Evolutionary conservation across 2,797 vertebrate genomes (phyloP), one percentile per base, ranked within the genome.

Genomic region (Taeniopygia guttata): DNA sequence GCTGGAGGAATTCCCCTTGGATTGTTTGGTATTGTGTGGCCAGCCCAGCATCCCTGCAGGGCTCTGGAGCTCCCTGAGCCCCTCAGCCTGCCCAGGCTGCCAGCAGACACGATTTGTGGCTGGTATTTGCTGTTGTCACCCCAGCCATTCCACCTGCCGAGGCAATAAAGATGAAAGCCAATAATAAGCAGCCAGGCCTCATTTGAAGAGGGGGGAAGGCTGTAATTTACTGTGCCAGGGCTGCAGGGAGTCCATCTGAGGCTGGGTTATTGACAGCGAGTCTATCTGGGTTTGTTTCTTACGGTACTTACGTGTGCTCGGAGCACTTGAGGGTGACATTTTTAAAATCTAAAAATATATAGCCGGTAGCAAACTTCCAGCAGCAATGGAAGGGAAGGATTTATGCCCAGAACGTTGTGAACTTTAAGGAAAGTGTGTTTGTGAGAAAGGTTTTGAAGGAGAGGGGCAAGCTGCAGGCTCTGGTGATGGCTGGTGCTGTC

Each of bases 131-230:
- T 66, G 72, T 21, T 92, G 93, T 95, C 90, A 68, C 84, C 90
- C 84, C 78, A 15, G 21, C 84, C 89, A 26, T 83, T 95, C 81
- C 81, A 89, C 90, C 96, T 89, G 83, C 87, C 62, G 68, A 91
- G 89, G 93, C 92, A 93, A 94, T 95, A 87, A 95, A 92, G 87
- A 85, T 93, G 94, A 96, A 96, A 96, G 93, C 49, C 94, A 89
- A 69, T 94, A 96, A 96, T 91, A 64, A 94, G 78, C 87, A 91
- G 49, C 5, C 84, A 92, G 92, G 42, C 92, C 77, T 68, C 60
- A 7, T 63, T 42, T 42, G 4, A 2, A 42, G 26, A 11, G 30
- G 72, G 67, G 58, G 38, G 14, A 3, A 95, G 21, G 95, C 86
- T 93, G 63, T 94, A 68, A 96, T 95, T 96, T 89, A 82, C 88